Conservation (phyloP, 2,888 invertebrate genomes). For the Amphimallon solstitiale region DNA sequence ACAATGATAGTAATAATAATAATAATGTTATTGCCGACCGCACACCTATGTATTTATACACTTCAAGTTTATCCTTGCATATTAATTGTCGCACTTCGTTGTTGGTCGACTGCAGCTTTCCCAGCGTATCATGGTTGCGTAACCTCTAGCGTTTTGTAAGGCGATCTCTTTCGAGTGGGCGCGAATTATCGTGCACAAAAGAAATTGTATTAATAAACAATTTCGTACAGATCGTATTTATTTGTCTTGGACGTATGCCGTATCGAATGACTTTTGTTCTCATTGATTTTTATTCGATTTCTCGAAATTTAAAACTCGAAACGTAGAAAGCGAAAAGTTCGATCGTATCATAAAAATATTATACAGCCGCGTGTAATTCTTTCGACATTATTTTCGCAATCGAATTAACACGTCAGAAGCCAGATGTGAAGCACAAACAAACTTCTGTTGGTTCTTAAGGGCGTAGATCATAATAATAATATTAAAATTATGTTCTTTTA, state of each 20-base stretch:
- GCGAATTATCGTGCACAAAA: constrained; percentile 18
- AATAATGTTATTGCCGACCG: constrained; percentile 27
- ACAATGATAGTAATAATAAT: constrained; percentile 23
- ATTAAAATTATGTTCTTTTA: too few relatives aligned
- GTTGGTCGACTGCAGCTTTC: constrained; percentile 29
- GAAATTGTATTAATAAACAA: constrained; percentile 30
- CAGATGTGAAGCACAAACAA: too few relatives aligned
- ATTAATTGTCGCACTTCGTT: constrained; percentile 33
- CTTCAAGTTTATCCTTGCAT: constrained; percentile 32
- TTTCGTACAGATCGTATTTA: constrained; percentile 18
- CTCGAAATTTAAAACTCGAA: not conserved
- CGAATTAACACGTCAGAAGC: too few relatives aligned
- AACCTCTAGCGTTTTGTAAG: constrained; percentile 30
- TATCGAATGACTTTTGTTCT: constrained; percentile 17
- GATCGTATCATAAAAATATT: not conserved
- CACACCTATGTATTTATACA: constrained; percentile 17
- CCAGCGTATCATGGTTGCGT: constrained; percentile 33
- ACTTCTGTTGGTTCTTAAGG: too few relatives aligned
- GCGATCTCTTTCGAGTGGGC: constrained; percentile 28
- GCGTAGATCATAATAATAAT: too few relatives aligned
- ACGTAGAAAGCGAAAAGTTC: not conserved
- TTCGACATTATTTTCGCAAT: too few relatives aligned
- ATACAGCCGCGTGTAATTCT: too few relatives aligned
- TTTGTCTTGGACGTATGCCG: constrained; percentile 2
- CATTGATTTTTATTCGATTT: constrained; percentile 4